Evolutionary conservation across 2,113 vertebrate species (phyloP), one percentile per base, ranked within the genome.

Genomic region (Corythoichthys intestinalis): DNA sequence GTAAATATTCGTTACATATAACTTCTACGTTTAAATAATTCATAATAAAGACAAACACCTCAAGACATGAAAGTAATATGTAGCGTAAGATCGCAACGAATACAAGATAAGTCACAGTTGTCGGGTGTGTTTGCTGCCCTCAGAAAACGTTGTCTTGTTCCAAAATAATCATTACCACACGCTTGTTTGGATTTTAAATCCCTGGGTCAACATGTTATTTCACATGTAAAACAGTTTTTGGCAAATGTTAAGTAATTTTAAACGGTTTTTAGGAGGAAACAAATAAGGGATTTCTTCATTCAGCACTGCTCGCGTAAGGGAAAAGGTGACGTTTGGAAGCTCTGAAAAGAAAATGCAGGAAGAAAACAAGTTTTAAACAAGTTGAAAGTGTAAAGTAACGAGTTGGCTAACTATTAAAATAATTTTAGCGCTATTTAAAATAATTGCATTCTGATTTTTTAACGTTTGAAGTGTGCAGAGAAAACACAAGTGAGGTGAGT

Each of bases 61-160:
- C 35, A 60, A 60, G 7, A 60, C 13, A 2, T 37, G 35, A 6
- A 9, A 12, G 28, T 44, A 44, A 44, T 44, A 28, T 28, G 39
- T 61, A 38, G 17, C n/a, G 6, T 2, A 12, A 58, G 11, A 38
- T 34, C 3, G 8, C 10, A 47, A 14, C 20, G 52, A 20, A 8
- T 39, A 38, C 1, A 3, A 35, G 56, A 9, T 37, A 2, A 3
- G 49, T 38, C 66, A 70, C 38, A 58, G 14, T 60, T 14, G 39
- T 46, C 54, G 28, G 6, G n/a, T 81, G 79, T 81, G 79, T 77
- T 81, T 77, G 74, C 68, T 81, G 56, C 37, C 4, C 9, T 38
- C 49, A 66, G 7, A 74, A 52, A 13, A 62, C 54, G 0, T 49
- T 7, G 35, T 1, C 68, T 77, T 66, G 57, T 35, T 11, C 1